Conservation (phyloP, 2,888 invertebrate species). For the Linyphia triangularis region DNA sequence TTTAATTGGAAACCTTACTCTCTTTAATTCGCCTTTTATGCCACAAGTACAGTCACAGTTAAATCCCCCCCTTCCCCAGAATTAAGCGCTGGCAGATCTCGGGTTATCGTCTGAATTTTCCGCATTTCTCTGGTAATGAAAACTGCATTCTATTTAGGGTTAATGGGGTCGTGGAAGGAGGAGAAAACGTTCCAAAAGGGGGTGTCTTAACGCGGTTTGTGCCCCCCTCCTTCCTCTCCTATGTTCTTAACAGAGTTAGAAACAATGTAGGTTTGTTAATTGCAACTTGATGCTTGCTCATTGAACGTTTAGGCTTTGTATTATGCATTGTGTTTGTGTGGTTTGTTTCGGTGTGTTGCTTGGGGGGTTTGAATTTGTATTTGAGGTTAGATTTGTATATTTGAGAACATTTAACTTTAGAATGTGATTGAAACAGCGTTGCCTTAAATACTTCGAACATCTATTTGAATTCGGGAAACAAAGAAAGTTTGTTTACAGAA, state of each 20-base stretch:
- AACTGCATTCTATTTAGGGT: slow-evolving; percentile 29
- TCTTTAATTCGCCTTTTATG: slow-evolving; percentile 18
- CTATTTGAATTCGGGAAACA: no score
- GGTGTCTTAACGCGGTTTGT: background rate
- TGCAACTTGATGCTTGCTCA: background rate
- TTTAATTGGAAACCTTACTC: slow-evolving; percentile 13
- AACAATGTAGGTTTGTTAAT: background rate
- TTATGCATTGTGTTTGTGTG: background rate
- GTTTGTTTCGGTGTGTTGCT: background rate
- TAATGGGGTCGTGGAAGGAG: slow-evolving; percentile 17
- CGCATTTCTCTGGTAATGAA: slow-evolving; percentile 56
- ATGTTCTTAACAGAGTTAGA: background rate
- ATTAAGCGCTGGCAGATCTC: background rate
- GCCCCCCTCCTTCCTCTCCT: background rate
- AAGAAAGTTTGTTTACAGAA: no score
- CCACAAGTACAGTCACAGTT: slow-evolving; percentile 27
- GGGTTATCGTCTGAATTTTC: slow-evolving; percentile 26
- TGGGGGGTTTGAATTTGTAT: background rate
- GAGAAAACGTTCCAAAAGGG: background rate
- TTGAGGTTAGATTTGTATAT: no score
- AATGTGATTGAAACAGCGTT: no score
- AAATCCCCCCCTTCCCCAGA: background rate
- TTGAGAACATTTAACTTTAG: no score
- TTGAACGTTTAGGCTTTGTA: background rate
- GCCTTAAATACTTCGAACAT: no score